Evolutionary conservation across 2,888 invertebrate species (phyloP), one percentile per base, ranked within the genome.

Genomic region (Pyrgus malvae): DNA sequence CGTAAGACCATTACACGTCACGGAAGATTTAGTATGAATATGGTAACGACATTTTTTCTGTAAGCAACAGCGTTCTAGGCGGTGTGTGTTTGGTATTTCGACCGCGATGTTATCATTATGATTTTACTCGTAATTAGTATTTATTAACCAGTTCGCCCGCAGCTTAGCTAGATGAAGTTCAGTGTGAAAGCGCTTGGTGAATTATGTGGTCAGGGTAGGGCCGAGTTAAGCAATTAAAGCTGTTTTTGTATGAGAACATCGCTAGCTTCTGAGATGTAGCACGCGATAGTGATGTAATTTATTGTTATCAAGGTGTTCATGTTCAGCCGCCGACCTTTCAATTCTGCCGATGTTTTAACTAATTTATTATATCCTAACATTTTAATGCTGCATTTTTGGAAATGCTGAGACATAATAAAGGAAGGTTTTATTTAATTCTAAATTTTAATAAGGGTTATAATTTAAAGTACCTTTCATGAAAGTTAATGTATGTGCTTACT

Each of bases 51-150:
- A 63, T 74, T 72, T 77, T 80, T 76, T 71, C 23, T 46, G 38
- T 46, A 62, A 61, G 57, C 56, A 40, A 38, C n/a, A 8, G 9
- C 11, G 60, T 44, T 31, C 19, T 21, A 23, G 38, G 31, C 45
- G 27, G 35, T 12, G n/a, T 37, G 35, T 8, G 44, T 27, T 29
- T 29, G 53, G 53, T 53, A 44, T 83, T 83, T 83, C 67, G 72
- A 76, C 61, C 66, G 72, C 76, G 87, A 89, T 87, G 78, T 74
- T 86, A 87, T 88, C 88, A 67, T 80, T 76, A 58, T 80, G 84
- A 82, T 88, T 88, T 86, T 80, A 82, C 84, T 78, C 77, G 89
- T 90, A 89, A 90, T 89, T 88, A 85, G 86, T 88, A 89, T 87
- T 89, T 89, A 88, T 89, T 85, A 80, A 72, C 77, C 66, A 71